Conservation (phyloP, 2,113 vertebrate genomes). For the Bettongia penicillata region DNA sequence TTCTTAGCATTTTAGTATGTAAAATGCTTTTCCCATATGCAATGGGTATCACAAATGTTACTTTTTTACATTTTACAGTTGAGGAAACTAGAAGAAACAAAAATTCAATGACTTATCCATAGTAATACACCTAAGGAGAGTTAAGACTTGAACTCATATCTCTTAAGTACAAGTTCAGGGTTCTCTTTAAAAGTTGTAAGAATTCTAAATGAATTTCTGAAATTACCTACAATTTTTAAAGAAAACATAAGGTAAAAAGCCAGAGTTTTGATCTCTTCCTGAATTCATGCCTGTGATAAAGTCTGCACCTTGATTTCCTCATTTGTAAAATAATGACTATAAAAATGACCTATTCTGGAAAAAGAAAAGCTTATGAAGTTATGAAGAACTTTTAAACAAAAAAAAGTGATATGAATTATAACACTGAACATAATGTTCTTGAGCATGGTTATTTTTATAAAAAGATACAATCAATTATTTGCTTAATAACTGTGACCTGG, state of each 20-base stretch:
- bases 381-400: slow-evolving; percentile 18
- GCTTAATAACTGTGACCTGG: neutral
- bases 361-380: neutral
- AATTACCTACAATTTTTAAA: neutral
- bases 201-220: neutral
- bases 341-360: neutral
- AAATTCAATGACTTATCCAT: neutral
- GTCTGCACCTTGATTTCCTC: neutral
- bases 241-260: neutral
- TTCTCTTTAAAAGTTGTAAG: neutral
- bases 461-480: slow-evolving; percentile 29
- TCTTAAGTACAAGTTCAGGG: neutral
- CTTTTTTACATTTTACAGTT: neutral
- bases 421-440: neutral
- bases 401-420: neutral
- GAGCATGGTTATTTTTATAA: neutral
- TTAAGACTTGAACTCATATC: neutral
- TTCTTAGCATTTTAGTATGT: neutral
- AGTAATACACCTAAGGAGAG: neutral
- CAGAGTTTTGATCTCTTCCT: neutral
- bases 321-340: slow-evolving; percentile 18
- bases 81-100: neutral
- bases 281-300: neutral
- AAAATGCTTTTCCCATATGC: neutral
- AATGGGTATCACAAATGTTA: neutral